phyloP scores from a whole-genome alignment of 2,888 invertebrate genomes.

The Griposia aprilina region DNA sequence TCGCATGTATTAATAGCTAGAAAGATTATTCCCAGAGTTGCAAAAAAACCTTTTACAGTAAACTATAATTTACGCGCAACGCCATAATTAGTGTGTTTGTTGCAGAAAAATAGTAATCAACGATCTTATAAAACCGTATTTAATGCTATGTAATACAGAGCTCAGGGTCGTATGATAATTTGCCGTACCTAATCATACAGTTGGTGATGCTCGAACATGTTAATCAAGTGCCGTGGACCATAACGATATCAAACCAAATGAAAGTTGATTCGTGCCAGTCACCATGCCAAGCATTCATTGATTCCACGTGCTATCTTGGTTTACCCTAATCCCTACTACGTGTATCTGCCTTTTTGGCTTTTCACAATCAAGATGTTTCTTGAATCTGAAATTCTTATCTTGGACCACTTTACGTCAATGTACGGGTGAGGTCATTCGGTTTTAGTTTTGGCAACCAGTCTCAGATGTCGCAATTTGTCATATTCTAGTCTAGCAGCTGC shows the following conservation, averaged over 20 bases:
- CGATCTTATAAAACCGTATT: constrained; percentile 39
- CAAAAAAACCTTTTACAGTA: background rate
- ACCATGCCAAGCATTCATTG: constrained; percentile 8
- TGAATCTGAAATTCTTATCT: constrained; percentile 15
- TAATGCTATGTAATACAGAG: constrained; percentile 37
- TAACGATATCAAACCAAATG: constrained; percentile 57
- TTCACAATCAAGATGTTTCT: constrained; percentile 6
- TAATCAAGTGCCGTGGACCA: constrained; percentile 60
- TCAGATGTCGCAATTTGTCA: constrained; percentile 22
- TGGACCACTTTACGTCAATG: background rate
- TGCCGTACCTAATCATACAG: constrained; percentile 55
- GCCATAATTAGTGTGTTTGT: constrained; percentile 1
- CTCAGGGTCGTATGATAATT: constrained; percentile 66
- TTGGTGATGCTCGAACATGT: constrained; percentile 47
- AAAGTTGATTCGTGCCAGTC: constrained; percentile 48
- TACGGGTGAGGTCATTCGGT: constrained; percentile 15
- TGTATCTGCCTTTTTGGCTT: background rate
- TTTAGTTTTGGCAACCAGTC: constrained; percentile 46
- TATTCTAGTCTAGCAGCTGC: constrained; percentile 17
- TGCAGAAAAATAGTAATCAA: constrained; percentile 38
- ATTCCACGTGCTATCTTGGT: constrained; percentile 18
- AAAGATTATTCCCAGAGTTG: constrained; percentile 3
- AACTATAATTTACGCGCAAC: background rate
- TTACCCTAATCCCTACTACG: background rate
- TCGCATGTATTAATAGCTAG: constrained; percentile 4